Percentiles rank a stretch among this genome's conserved stretches.
These are phyloP conservation scores for Euplagia quadripunctaria DNA, from an alignment of 2,888 invertebrate species.

Conservation along the genomic window DNA sequence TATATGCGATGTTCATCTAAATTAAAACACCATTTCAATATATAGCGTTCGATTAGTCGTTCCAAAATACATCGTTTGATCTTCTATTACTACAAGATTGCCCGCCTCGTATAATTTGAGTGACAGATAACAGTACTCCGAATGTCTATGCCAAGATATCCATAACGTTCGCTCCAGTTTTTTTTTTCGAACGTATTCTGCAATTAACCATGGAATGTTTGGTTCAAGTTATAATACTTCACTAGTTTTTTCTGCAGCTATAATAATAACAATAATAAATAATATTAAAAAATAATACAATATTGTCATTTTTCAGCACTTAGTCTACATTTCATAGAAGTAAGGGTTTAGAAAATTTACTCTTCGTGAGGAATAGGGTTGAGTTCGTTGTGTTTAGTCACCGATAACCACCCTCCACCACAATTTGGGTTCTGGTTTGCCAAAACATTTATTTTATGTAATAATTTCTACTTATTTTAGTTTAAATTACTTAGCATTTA, in stretches of 20 bases:
- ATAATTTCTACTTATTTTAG: no score
- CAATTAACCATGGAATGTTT: not conserved
- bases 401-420: no score
- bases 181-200: not conserved
- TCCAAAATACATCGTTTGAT: constrained; percentile 52
- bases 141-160: constrained; percentile 8
- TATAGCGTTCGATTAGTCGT: constrained; percentile 35
- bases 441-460: no score
- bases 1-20: constrained; percentile 31
- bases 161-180: constrained; percentile 2
- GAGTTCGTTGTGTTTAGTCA: no score
- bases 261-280: no score
- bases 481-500: not conserved
- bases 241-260: no score
- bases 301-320: no score
- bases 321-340: no score
- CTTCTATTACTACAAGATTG: constrained; percentile 23
- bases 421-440: no score
- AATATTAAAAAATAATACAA: no score
- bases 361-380: no score
- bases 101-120: constrained; percentile 20
- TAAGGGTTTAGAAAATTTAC: no score
- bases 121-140: constrained; percentile 32
- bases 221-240: not conserved
- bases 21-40: constrained; percentile 28